Evolutionary conservation across 2,888 invertebrate genomes (phyloP).

Genomic region (Oithona nana): DNA sequence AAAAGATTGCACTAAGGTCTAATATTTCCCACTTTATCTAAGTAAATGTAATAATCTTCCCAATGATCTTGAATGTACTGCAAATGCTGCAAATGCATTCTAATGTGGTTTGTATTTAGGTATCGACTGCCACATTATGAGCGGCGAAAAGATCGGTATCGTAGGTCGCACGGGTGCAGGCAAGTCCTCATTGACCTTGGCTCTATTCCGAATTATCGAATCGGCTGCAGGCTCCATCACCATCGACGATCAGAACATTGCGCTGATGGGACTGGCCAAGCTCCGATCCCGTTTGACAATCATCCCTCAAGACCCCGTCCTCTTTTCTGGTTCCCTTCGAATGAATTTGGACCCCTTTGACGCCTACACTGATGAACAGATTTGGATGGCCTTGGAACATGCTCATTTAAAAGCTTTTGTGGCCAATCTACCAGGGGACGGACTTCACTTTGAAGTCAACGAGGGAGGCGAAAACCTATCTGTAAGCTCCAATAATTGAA

Average conservation of each 20-base stretch:
- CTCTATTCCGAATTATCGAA: constrained; percentile 28
- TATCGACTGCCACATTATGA: constrained; percentile 33
- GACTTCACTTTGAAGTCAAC: constrained; percentile 58
- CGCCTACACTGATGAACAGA: constrained; percentile 50
- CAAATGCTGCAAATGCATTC: no score
- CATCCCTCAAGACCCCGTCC: constrained; percentile 56
- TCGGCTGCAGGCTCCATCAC: constrained; percentile 25
- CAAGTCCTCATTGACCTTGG: constrained; percentile 27
- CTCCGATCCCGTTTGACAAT: constrained; percentile 28
- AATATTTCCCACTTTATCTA: no score
- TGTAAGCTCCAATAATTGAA: no score
- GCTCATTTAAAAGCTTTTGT: constrained; percentile 75
- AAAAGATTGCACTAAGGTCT: no score
- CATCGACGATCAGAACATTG: constrained; percentile 31
- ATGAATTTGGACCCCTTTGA: constrained; percentile 83
- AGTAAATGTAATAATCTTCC: no score
- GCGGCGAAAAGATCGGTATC: constrained; percentile 31
- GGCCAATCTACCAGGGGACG: constrained; percentile 49
- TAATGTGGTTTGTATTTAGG: no score
- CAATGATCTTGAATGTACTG: no score
- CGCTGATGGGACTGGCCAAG: constrained; percentile 37
- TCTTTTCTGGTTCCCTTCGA: constrained; percentile 76
- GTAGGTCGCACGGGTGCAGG: constrained; percentile 25
- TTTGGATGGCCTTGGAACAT: constrained; percentile 72
- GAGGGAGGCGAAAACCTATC: constrained; percentile 75